Evolutionary conservation across 1,140 invertebrate species (phyloP).

Genomic region (Streblospio benedicti): DNA sequence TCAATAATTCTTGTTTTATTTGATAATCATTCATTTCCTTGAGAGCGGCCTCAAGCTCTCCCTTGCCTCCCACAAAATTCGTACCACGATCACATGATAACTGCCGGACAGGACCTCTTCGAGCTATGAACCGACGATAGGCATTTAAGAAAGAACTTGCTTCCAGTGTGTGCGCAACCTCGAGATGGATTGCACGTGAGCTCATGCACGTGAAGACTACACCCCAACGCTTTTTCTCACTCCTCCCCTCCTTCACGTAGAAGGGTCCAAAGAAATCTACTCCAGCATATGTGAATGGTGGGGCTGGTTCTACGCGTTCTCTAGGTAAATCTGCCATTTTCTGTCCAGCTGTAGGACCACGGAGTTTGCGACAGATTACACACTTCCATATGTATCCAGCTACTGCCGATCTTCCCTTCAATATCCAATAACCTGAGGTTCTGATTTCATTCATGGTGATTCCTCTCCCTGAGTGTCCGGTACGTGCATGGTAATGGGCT

Average conservation of each 20-base stretch:
- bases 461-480: slow-evolving; percentile 19
- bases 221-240: slow-evolving; percentile 17
- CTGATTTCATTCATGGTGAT: slow-evolving; percentile 17
- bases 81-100: slow-evolving; percentile 25
- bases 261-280: slow-evolving; percentile 25
- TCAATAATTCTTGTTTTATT: neutral
- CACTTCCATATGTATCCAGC: slow-evolving; percentile 19
- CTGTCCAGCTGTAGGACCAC: slow-evolving; percentile 12
- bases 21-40: neutral
- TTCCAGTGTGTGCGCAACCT: slow-evolving; percentile 20
- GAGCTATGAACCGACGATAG: slow-evolving; percentile 14
- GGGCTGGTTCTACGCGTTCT: slow-evolving; percentile 18
- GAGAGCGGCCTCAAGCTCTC: slow-evolving; percentile 1
- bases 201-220: slow-evolving; percentile 22
- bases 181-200: slow-evolving; percentile 18
- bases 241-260: slow-evolving; percentile 20
- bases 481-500: slow-evolving; percentile 18
- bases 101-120: slow-evolving; percentile 15
- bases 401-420: slow-evolving; percentile 16
- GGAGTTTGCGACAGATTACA: slow-evolving; percentile 17
- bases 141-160: slow-evolving; percentile 27
- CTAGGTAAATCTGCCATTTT: slow-evolving; percentile 24
- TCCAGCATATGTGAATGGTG: slow-evolving; percentile 21
- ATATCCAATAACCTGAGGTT: slow-evolving; percentile 22
- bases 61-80: slow-evolving; percentile 21